Evolutionary conservation across 2,797 vertebrate genomes (phyloP).

Genomic region (Oreochromis mossambicus): DNA sequence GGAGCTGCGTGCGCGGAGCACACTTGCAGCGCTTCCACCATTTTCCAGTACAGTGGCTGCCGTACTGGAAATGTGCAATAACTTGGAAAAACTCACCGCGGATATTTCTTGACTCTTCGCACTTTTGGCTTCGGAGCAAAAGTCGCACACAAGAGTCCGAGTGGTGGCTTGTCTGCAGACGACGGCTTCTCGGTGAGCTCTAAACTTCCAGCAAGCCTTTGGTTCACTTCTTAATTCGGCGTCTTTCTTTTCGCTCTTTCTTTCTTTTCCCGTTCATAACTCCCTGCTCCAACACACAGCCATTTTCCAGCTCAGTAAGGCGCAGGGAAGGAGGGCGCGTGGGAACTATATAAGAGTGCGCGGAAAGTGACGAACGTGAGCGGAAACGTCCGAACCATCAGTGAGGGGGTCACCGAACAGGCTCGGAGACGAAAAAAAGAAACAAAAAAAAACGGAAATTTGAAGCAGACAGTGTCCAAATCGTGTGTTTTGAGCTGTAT

Average conservation of each 20-base stretch:
- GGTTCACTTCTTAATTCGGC: not conserved
- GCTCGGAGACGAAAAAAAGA: not conserved
- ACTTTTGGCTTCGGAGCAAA: conserved; percentile 28
- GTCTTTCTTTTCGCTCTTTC: conserved; percentile 44
- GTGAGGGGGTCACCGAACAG: conserved; percentile 15
- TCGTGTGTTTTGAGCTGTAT: not conserved
- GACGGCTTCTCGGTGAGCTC: not conserved
- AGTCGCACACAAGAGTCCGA: not conserved
- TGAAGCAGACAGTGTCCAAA: not conserved
- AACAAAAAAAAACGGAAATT: not conserved
- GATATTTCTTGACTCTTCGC: conserved; percentile 50
- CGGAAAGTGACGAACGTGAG: conserved; percentile 60
- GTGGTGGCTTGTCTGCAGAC: not conserved
- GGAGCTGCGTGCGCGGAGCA: conserved; percentile 1
- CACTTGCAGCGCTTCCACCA: conserved; percentile 68
- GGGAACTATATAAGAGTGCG: conserved; percentile 60
- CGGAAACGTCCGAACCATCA: conserved; percentile 63
- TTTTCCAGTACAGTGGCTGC: conserved; percentile 67
- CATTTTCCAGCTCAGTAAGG: conserved; percentile 78
- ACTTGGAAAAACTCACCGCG: conserved; percentile 76
- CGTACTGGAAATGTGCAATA: conserved; percentile 72
- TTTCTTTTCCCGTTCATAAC: conserved; percentile 60
- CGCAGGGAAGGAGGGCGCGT: conserved; percentile 57
- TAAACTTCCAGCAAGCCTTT: not conserved
- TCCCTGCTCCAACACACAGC: conserved; percentile 70